Conservation (phyloP, 2,888 invertebrate genomes). For the Eupithecia insigniata region DNA sequence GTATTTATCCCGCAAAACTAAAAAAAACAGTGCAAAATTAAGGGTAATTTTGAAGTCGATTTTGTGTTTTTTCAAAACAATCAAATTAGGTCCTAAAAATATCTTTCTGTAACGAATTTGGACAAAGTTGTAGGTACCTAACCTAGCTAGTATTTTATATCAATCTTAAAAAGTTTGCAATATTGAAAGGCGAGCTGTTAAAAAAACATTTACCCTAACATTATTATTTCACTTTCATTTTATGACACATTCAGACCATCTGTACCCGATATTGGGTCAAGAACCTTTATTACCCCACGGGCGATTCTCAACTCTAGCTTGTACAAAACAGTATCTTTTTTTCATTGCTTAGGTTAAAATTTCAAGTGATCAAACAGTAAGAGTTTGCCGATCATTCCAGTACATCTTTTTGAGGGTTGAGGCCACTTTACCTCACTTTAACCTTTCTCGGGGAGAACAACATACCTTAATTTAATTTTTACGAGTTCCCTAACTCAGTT, state of each 20-base stretch:
- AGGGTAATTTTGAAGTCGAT: too few relatives aligned
- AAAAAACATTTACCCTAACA: constrained; percentile 18
- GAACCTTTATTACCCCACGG: constrained; percentile 19
- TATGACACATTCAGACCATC: constrained; percentile 37
- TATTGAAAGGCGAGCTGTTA: constrained; percentile 9
- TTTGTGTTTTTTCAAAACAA: too few relatives aligned
- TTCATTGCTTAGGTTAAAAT: constrained; percentile 20
- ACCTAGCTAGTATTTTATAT: background rate
- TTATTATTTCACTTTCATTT: constrained; percentile 37
- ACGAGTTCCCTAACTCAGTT: constrained; percentile 31
- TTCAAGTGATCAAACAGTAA: constrained; percentile 43
- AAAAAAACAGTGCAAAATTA: too few relatives aligned
- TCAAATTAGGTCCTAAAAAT: too few relatives aligned
- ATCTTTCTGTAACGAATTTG: background rate
- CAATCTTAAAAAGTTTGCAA: constrained; percentile 1
- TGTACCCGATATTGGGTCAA: constrained; percentile 39
- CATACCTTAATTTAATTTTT: constrained; percentile 53
- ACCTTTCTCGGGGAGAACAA: constrained; percentile 46
- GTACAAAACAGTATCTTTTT: background rate
- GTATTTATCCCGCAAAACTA: too few relatives aligned
- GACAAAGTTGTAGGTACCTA: background rate
- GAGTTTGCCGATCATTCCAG: constrained; percentile 43
- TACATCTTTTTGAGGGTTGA: constrained; percentile 34
- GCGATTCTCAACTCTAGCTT: constrained; percentile 7
- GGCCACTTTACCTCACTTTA: constrained; percentile 47